phyloP scores from a whole-genome alignment of 2,888 invertebrate genomes.

The Tridacna crocea region DNA sequence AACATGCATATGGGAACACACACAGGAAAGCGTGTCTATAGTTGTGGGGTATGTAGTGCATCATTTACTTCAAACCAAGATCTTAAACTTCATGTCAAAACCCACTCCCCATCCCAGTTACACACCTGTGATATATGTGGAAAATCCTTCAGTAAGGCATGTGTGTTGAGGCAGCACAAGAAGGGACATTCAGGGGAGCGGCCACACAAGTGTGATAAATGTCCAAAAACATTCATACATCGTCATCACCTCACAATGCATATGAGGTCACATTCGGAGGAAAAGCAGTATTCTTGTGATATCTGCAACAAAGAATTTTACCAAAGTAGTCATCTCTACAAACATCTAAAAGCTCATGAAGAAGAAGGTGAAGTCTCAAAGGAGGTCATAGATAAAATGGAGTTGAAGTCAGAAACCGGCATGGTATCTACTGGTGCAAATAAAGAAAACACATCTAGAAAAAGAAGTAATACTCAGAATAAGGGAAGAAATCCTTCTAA shows the following conservation, averaged over 20 bases:
- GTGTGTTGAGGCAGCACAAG: slow-evolving; percentile 68
- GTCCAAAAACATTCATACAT: slow-evolving; percentile 67
- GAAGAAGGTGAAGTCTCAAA: slow-evolving; percentile 27
- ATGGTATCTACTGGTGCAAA: background rate
- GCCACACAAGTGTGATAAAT: slow-evolving; percentile 64
- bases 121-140: slow-evolving; percentile 66
- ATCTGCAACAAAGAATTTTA: slow-evolving; percentile 61
- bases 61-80: slow-evolving; percentile 62
- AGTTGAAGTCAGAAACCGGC: background rate
- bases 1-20: slow-evolving; percentile 70
- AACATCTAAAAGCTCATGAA: slow-evolving; percentile 59
- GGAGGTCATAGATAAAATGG: background rate
- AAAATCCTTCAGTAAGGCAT: slow-evolving; percentile 69
- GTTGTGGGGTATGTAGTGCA: slow-evolving; percentile 65
- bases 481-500: background rate
- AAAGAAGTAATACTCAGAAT: background rate
- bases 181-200: slow-evolving; percentile 67
- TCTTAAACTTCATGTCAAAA: slow-evolving; percentile 66
- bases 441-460: background rate
- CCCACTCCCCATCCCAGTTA: slow-evolving; percentile 64
- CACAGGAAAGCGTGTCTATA: slow-evolving; percentile 68
- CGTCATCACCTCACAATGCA: slow-evolving; percentile 70
- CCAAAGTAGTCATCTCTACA: slow-evolving; percentile 66
- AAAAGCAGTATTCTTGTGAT: slow-evolving; percentile 57
- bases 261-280: slow-evolving; percentile 58